Percentiles rank a stretch among this genome's conserved stretches.
These are phyloP conservation scores for Pinna nobilis DNA, from an alignment of 1,140 invertebrate genomes.

Conservation along the genomic window DNA sequence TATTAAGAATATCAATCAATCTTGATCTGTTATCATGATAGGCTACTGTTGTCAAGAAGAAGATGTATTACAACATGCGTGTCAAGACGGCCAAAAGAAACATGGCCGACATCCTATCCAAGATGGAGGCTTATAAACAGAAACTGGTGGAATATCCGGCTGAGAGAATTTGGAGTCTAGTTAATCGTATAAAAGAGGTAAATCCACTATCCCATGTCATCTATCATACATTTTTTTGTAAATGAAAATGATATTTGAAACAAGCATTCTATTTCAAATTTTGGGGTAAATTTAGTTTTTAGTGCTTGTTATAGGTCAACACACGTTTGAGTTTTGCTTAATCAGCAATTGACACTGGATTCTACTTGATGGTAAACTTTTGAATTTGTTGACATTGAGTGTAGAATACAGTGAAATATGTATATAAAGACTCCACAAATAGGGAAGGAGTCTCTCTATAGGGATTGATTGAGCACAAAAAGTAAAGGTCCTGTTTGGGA, in stretches of 20 bases:
- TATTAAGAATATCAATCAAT: constrained; percentile 47
- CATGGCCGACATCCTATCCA: constrained; percentile 58
- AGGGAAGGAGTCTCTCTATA: no score
- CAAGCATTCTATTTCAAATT: not conserved
- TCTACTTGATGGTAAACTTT: no score
- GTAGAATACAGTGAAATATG: no score
- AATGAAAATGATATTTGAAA: not conserved
- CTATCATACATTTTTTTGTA: not conserved
- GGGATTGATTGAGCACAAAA: no score
- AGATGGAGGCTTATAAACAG: constrained; percentile 56
- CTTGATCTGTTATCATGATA: constrained; percentile 25
- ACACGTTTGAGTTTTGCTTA: no score
- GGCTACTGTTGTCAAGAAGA: constrained; percentile 73
- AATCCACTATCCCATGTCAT: no score
- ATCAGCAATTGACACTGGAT: no score
- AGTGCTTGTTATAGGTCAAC: not conserved
- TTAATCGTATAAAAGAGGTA: constrained; percentile 67
- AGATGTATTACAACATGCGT: constrained; percentile 75
- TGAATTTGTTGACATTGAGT: no score
- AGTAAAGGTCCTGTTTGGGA: no score
- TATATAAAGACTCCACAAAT: no score
- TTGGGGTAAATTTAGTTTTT: not conserved
- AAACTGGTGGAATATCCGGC: constrained; percentile 55
- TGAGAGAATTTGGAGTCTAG: constrained; percentile 55
- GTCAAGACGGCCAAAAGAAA: constrained; percentile 68